Evolutionary conservation across 1,140 invertebrate genomes (phyloP).

Genomic region (Cydia amplana): DNA sequence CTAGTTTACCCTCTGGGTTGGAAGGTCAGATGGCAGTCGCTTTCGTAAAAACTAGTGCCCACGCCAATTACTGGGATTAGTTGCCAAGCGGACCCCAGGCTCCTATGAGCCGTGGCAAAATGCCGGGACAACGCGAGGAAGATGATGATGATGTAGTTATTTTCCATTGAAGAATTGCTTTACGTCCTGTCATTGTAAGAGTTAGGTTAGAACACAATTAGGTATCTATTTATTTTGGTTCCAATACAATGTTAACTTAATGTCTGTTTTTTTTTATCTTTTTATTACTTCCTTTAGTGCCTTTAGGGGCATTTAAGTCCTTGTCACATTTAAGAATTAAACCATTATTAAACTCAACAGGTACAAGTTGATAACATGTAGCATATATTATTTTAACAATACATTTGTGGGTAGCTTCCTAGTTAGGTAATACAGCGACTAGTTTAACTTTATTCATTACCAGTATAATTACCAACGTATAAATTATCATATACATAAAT

Average conservation of each 20-base stretch:
- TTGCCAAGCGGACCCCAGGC: too few relatives aligned
- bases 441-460: neutral
- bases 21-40: too few relatives aligned
- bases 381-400: neutral
- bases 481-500: neutral
- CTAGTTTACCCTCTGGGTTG: too few relatives aligned
- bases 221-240: neutral
- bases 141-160: too few relatives aligned
- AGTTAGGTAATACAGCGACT: neutral
- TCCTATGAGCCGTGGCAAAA: too few relatives aligned
- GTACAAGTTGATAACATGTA: neutral
- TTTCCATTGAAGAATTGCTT: slow-evolving; percentile 16
- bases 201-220: neutral
- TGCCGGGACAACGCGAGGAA: too few relatives aligned
- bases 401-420: neutral
- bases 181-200: slow-evolving; percentile 17
- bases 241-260: neutral
- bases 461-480: neutral
- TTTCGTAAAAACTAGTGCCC: too few relatives aligned
- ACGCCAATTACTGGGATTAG: too few relatives aligned
- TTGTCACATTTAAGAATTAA: neutral
- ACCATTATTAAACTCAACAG: neutral
- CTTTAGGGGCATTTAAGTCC: neutral
- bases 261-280: neutral
- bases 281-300: neutral